Evolutionary conservation across 2,113 vertebrate species (phyloP).

Genomic region (Mirounga angustirostris): DNA sequence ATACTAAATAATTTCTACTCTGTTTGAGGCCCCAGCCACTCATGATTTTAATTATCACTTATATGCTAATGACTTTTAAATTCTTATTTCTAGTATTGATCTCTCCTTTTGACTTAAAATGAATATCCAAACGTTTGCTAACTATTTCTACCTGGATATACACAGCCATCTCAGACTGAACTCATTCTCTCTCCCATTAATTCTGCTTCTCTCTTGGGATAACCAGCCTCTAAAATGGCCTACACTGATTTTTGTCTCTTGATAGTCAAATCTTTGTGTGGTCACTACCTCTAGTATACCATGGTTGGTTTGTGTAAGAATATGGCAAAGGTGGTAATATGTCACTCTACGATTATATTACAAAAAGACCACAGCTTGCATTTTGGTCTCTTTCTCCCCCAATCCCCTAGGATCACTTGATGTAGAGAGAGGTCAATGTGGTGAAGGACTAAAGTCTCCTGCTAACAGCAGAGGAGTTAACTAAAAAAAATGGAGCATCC

Average conservation of each 20-base stretch:
- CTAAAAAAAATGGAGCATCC: neutral
- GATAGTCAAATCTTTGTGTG: neutral
- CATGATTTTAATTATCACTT: neutral
- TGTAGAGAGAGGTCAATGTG: neutral
- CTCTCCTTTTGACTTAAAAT: neutral
- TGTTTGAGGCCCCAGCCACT: neutral
- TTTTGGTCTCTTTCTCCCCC: neutral
- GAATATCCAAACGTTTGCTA: neutral
- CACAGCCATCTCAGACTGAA: neutral
- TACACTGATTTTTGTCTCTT: neutral
- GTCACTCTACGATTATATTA: neutral
- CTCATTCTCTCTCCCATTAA: neutral
- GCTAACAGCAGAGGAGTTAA: neutral
- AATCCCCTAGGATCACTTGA: neutral
- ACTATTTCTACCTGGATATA: neutral
- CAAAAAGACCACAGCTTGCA: neutral
- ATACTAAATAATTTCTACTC: neutral
- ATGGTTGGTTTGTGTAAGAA: neutral
- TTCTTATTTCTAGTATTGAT: neutral
- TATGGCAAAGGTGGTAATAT: neutral
- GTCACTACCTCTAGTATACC: neutral
- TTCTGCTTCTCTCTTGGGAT: neutral
- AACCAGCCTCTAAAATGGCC: neutral
- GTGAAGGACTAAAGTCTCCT: neutral
- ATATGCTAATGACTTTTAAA: neutral